phyloP scores from a whole-genome alignment of 2,797 vertebrate genomes.

The Sandelia bainsii region DNA sequence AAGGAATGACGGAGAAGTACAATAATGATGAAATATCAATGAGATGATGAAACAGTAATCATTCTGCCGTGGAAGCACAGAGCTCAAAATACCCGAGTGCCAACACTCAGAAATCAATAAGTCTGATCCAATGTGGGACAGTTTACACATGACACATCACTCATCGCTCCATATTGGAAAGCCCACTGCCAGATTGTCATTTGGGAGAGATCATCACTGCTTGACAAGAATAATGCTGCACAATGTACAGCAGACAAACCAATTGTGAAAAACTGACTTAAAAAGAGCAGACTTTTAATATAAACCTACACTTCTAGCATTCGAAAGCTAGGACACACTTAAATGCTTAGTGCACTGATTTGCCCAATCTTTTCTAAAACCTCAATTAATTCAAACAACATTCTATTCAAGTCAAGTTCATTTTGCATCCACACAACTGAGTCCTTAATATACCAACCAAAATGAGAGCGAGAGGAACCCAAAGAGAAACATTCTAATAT shows the following conservation, averaged over 20 bases:
- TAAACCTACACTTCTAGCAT: conserved; percentile 29
- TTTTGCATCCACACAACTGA: conserved; percentile 37
- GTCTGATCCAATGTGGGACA: conserved; percentile 82
- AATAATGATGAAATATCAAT: conserved; percentile 84
- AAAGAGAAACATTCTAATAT: conserved; percentile 48
- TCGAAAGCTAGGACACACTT: background rate
- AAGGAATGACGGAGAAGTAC: conserved; percentile 58
- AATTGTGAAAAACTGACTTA: conserved; percentile 27
- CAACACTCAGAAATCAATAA: conserved; percentile 83
- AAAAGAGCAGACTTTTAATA: conserved; percentile 42
- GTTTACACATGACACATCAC: conserved; percentile 81
- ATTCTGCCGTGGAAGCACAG: conserved; percentile 64
- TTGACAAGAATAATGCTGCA: conserved; percentile 57
- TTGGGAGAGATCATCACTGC: conserved; percentile 31
- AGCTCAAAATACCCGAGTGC: conserved; percentile 72
- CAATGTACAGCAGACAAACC: conserved; percentile 48
- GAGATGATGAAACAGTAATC: conserved; percentile 84
- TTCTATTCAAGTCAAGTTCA: conserved; percentile 53
- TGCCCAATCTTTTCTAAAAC: conserved; percentile 28
- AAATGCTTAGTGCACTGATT: conserved; percentile 53
- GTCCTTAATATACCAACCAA: conserved; percentile 2
- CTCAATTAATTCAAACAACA: conserved; percentile 38
- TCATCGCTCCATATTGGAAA: conserved; percentile 79
- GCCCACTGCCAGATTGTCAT: conserved; percentile 61
- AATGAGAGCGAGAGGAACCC: conserved; percentile 14